These are phyloP conservation scores for Embiotoca jacksoni DNA, from an alignment of 2,113 vertebrate genomes.

Conservation along the genomic window DNA sequence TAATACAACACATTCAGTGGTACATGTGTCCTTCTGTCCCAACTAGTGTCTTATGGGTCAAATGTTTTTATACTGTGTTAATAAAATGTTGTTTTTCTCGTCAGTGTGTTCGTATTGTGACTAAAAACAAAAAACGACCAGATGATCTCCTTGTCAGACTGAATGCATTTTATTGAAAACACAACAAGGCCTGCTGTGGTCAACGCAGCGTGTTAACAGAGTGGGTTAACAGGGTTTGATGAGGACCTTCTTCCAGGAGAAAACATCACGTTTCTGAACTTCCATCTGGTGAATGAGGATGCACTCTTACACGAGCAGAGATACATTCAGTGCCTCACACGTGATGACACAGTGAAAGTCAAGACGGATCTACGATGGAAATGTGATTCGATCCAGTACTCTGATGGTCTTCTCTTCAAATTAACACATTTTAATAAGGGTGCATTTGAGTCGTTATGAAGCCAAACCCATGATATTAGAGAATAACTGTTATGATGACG, in stretches of 20 bases:
- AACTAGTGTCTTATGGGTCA: constrained; percentile 14
- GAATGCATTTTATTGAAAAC: constrained; percentile 57
- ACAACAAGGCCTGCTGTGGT: constrained; percentile 10
- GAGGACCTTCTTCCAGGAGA: neutral
- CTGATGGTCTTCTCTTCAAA: no score
- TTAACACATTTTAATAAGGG: no score
- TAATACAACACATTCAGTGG: neutral
- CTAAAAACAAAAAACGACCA: neutral
- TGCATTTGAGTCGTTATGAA: constrained; percentile 22
- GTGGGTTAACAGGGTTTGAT: constrained; percentile 8
- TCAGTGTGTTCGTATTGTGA: neutral
- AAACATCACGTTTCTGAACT: constrained; percentile 1
- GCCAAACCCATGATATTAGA: constrained; percentile 57
- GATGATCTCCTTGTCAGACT: constrained; percentile 1
- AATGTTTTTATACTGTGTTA: constrained; percentile 30
- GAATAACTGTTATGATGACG: constrained; percentile 14
- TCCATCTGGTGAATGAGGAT: neutral
- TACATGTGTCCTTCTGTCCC: constrained; percentile 8
- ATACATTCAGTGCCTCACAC: constrained; percentile 1
- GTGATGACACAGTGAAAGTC: neutral
- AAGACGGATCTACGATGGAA: no score
- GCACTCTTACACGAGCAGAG: neutral
- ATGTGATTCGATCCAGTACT: no score
- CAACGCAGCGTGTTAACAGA: neutral
- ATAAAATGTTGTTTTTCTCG: constrained; percentile 28